Evolutionary conservation across 2,888 invertebrate species (phyloP), one percentile per base, ranked within the genome.

Genomic region (Eupithecia subumbrata): DNA sequence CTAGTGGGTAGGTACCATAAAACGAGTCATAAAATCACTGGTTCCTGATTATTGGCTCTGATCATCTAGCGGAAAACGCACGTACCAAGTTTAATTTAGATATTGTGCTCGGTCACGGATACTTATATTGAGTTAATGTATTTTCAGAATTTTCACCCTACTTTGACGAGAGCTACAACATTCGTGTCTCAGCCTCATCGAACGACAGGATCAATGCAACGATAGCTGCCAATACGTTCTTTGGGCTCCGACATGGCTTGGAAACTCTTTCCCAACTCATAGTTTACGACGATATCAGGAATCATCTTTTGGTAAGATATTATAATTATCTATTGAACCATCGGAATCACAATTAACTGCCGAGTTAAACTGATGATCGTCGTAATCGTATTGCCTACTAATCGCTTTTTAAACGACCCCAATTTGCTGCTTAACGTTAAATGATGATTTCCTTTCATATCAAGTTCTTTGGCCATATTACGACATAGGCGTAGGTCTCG

Each of bases 261-360:
- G 97, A 97, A 90, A 97, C 97, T 0, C 89, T 97, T 5, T 92
- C 95, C 0, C 97, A 97, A 84, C 88, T 97, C 34, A 95, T 97
- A 60, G 95, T 97, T 5, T 96, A 94, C 80, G 97, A 97, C 82
- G 96, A 97, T 77, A 90, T 96, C 69, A 91, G 95, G 69, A 92
- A 95, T 69, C 94, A 96, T 82, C 84, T 97, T 69, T 90, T 96
- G 89, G 95, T 95, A 80, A 90, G 90, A 76, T 8, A 34, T 7
- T 16, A 30, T 63, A 45, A 16, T 4, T 45, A 45, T 45, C 45
- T 5, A 45, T 45, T 45, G 45, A 45, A 45, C 34, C 34, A 16
- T 12, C 18, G 30, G 12, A 25, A 25, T 34, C 18, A 63, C 5
- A 25, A 30, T 66, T 34, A 66, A 37, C 37, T 34, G 18, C 16